Conservation (phyloP, 2,888 invertebrate species). For the Cloeon dipterum region DNA sequence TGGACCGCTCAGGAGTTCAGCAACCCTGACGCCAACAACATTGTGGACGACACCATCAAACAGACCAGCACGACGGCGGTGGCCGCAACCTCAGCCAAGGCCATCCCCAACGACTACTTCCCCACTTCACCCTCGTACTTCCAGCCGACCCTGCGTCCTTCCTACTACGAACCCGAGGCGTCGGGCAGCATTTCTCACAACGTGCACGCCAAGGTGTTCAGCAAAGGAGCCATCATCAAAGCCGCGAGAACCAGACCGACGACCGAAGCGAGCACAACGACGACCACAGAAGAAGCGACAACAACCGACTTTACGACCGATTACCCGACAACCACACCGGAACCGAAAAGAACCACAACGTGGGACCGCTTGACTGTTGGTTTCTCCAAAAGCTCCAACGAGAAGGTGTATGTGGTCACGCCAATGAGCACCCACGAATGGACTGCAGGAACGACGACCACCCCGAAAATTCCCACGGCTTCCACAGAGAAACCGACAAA, state of each 20-base stretch:
- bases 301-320: slow-evolving; percentile 14
- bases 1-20: slow-evolving; percentile 58
- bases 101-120: slow-evolving; percentile 54
- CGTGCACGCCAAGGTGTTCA: background rate
- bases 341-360: slow-evolving; percentile 11
- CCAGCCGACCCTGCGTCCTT: background rate
- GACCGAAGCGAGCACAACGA: slow-evolving; percentile 14
- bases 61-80: background rate
- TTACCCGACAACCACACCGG: slow-evolving; percentile 1
- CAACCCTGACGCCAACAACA: background rate
- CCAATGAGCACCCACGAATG: slow-evolving; percentile 25
- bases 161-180: slow-evolving; percentile 24
- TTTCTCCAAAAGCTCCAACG: slow-evolving; percentile 51
- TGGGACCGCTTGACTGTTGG: slow-evolving; percentile 48
- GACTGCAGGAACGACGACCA: slow-evolving; percentile 8
- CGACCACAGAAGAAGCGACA: slow-evolving; percentile 14
- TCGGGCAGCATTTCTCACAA: slow-evolving; percentile 24
- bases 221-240: slow-evolving; percentile 6
- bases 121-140: slow-evolving; percentile 27
- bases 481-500: slow-evolving; percentile 14
- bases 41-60: slow-evolving; percentile 1
- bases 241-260: slow-evolving; percentile 9
- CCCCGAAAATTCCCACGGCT: background rate
- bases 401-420: slow-evolving; percentile 63
- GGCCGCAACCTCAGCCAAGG: slow-evolving; percentile 33